Evolutionary conservation across 2,113 vertebrate genomes (phyloP), one percentile per base, ranked within the genome.

Genomic region (Daboia siamensis): DNA sequence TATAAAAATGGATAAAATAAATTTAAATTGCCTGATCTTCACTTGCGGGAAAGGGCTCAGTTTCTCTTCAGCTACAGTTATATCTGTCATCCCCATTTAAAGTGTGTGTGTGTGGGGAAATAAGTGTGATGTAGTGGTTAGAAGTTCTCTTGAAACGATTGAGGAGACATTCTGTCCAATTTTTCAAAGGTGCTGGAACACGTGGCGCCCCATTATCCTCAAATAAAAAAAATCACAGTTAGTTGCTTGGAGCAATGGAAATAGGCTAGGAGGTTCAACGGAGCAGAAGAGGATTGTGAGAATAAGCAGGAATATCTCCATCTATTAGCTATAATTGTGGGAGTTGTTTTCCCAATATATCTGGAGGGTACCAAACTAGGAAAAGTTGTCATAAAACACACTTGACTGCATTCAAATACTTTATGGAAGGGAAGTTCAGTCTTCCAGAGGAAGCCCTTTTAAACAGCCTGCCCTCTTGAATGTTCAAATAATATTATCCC

Each of bases 1-100:
- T 85, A 21, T 86, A 56, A 89, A 56, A 89, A 52, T n/a, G 33
- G 74, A 89, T 61, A 2, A 90, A 92, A 86, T 90, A n/a, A 44
- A 48, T 92, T 86, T 51, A 51, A 48, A 89, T 29, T 85, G 44
- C 44, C 24, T 21, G 39, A 59, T 92, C 51, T 33, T 61, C 56
- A 86, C 21, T 57, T 89, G 20, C 33, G 48, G 87, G 39, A 6
- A 52, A 61, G 13, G 26, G 23, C 89, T 92, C 85, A 86, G 61
- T 85, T 92, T 59, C 29, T 61, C 74, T 44, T 46, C 26, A 26
- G 46, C 88, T 33, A 29, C 24, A 57, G 54, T 86, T 86, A 54
- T 23, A 39, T 85, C 88, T 86, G n/a, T 33, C 89, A 52, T 86
- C 15, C 46, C 44, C 59, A 85, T 56, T 86, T 92, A 46, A 59